Percentiles rank a stretch among this genome's conserved stretches.
Evolutionary conservation across 2,888 invertebrate species (phyloP).

Genomic region (Ferdinandea cuprea): DNA sequence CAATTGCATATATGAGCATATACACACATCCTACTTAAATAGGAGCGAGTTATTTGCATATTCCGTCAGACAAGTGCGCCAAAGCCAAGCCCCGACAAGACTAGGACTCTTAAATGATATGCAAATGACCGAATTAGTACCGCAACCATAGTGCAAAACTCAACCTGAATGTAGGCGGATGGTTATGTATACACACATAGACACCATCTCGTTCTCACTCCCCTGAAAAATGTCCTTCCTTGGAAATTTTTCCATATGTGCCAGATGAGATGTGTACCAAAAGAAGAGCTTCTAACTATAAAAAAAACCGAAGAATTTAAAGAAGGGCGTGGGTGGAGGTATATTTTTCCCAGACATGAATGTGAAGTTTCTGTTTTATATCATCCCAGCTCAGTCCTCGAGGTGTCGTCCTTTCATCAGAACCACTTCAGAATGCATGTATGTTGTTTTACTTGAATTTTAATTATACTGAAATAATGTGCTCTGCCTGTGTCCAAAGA

Average conservation of each 20-base stretch:
- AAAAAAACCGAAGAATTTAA: background rate
- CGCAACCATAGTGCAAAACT: slow-evolving; percentile 31
- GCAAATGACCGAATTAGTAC: slow-evolving; percentile 72
- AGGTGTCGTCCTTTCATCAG: slow-evolving; percentile 45
- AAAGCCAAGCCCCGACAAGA: slow-evolving; percentile 38
- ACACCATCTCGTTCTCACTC: no score
- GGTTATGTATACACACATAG: background rate
- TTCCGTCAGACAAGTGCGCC: slow-evolving; percentile 29
- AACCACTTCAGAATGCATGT: slow-evolving; percentile 44
- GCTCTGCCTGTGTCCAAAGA: slow-evolving; percentile 26
- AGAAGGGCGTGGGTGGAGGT: slow-evolving; percentile 6
- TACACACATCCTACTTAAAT: no score
- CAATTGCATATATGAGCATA: slow-evolving; percentile 48
- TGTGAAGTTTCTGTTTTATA: slow-evolving; percentile 16
- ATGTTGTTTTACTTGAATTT: slow-evolving; percentile 57
- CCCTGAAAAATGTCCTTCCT: slow-evolving; percentile 12
- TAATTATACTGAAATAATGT: slow-evolving; percentile 64
- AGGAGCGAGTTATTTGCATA: slow-evolving; percentile 53
- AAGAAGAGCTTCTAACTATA: slow-evolving; percentile 6
- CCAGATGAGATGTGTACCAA: background rate
- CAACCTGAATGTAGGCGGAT: slow-evolving; percentile 18
- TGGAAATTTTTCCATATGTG: background rate
- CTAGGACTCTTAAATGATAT: slow-evolving; percentile 62
- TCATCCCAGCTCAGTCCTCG: slow-evolving; percentile 18
- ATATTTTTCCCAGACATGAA: slow-evolving; percentile 20